These are phyloP conservation scores for Melanotus villosus DNA, from an alignment of 2,888 invertebrate genomes.

Conservation along the genomic window DNA sequence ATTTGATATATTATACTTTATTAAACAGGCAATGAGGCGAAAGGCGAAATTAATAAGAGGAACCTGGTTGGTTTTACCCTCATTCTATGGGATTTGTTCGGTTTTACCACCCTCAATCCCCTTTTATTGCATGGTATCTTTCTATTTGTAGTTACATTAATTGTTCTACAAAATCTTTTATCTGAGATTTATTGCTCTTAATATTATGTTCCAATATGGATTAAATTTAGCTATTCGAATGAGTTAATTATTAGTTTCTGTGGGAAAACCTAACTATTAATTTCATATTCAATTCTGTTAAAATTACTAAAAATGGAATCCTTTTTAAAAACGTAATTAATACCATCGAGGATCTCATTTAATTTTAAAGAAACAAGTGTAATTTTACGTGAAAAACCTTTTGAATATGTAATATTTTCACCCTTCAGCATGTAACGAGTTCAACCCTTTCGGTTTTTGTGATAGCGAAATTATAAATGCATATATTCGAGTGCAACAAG, in stretches of 20 bases:
- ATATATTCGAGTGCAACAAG: slow-evolving; percentile 20
- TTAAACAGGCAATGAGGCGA: slow-evolving; percentile 42
- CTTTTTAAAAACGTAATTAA: too few species aligned
- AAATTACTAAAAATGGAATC: too few species aligned
- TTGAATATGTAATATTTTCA: not conserved
- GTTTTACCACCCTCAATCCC: slow-evolving; percentile 30
- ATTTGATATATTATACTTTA: slow-evolving; percentile 43
- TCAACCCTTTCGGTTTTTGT: too few species aligned
- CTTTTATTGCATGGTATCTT: slow-evolving; percentile 27
- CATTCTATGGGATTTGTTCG: slow-evolving; percentile 34
- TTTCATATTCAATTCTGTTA: too few species aligned
- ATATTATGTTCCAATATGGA: too few species aligned
- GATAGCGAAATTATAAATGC: not conserved
- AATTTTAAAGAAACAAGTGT: too few species aligned
- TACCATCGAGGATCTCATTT: too few species aligned
- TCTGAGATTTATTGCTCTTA: slow-evolving; percentile 35
- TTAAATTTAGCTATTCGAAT: too few species aligned
- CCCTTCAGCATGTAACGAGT: slow-evolving; percentile 5
- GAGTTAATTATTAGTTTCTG: too few species aligned
- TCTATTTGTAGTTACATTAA: slow-evolving; percentile 31
- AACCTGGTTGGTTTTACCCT: slow-evolving; percentile 29
- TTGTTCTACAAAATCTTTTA: slow-evolving; percentile 33
- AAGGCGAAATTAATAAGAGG: slow-evolving; percentile 42
- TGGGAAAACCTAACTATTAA: too few species aligned
- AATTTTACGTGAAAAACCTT: not conserved